These are phyloP conservation scores for Peromyscus californicus DNA, from an alignment of 2,113 vertebrate species.

Conservation along the genomic window DNA sequence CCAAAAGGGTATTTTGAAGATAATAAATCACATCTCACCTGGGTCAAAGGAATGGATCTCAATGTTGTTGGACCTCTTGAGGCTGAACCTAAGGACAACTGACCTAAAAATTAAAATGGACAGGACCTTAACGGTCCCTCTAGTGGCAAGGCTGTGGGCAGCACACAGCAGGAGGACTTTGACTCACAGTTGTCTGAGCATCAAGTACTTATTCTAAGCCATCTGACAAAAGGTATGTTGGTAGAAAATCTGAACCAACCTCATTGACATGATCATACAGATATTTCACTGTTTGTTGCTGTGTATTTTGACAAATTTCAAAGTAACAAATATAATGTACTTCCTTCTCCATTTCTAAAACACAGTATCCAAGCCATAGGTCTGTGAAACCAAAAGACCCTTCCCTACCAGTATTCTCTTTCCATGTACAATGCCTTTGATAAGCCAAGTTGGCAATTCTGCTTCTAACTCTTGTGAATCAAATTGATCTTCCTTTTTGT, in stretches of 20 bases:
- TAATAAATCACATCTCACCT: not conserved
- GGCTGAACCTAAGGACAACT: not conserved
- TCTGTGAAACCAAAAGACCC: not conserved
- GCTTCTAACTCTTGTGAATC: not conserved
- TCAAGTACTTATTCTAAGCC: not conserved
- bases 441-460: constrained; percentile 15
- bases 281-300: not conserved
- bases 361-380: not conserved
- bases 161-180: not conserved
- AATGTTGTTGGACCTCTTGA: not conserved
- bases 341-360: constrained; percentile 37
- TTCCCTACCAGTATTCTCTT: not conserved
- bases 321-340: not conserved
- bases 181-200: not conserved
- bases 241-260: not conserved
- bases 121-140: not conserved
- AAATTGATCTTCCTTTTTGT: constrained; percentile 5
- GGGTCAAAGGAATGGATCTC: not conserved
- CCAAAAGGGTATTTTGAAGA: not conserved
- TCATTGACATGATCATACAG: not conserved
- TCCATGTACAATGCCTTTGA: not conserved
- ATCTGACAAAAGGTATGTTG: not conserved
- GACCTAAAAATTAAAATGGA: not conserved
- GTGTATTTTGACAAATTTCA: constrained; percentile 11
- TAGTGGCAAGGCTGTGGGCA: not conserved